Base-by-base conservation (phyloP, 2,888 invertebrate genomes). In the Perizoma flavofasciatum region DNA sequence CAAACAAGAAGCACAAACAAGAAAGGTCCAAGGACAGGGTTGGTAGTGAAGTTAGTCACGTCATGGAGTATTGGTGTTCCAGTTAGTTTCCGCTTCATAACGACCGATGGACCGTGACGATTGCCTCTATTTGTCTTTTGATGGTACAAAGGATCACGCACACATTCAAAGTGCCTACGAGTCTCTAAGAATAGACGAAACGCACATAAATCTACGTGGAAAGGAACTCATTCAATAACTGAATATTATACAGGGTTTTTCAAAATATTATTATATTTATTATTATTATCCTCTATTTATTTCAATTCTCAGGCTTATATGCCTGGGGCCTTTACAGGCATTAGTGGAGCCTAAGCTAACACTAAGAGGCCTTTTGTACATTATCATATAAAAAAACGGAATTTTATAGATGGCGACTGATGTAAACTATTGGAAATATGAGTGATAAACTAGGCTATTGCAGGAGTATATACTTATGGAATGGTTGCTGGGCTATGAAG, bases 81-180 rank as follows among this genome's bases (percentile, higher is more conserved):
- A 75, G 75, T 74, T 74, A 74, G 83, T 85, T 84, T 83, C 83
- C 83, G 80, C 69, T 70, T 75, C 74, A 77, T 82, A 79, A 79
- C 77, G 72, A 71, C 74, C 82, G 82, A 85, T 83, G 78, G 80
- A 75, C 80, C 82, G 78, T 73, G 75, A 77, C 79, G 76, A 81
- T 82, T 78, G 80, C 82, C 78, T 75, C 82, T 79, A 85, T 88
- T 88, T 86, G 79, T 86, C 84, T 83, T 79, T 69, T 63, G 66
- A 64, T 51, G 52, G 70, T 72, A 79, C 77, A 75, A 77, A 76
- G 76, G 78, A 69, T 62, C 63, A 70, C 66, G 40, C 59, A 63
- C 63, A 68, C 65, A 68, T 51, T 57, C 54, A 48, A 22, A 43
- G 34, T 22, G 6, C 22, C 22, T 7, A 43, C 49, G 41, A 41